phyloP scores from a whole-genome alignment of 2,888 invertebrate species.

The Melanchra persicariae region DNA sequence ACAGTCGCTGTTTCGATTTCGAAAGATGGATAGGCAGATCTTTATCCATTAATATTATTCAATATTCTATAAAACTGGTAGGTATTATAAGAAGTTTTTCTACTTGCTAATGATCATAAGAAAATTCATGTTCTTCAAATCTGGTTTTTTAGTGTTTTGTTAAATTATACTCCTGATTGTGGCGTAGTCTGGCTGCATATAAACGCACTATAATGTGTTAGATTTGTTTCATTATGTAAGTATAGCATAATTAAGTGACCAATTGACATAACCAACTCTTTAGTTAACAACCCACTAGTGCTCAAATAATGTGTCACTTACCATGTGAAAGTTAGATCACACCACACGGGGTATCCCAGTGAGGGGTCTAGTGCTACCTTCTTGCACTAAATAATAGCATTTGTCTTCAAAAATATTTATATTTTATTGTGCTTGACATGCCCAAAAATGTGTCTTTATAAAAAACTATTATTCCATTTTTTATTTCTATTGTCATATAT shows the following conservation, averaged over 20 bases:
- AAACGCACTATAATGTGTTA: neutral
- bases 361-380: no score
- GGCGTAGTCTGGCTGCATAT: neutral
- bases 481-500: no score
- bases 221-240: neutral
- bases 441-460: no score
- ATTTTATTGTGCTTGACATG: no score
- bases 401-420: no score
- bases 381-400: no score
- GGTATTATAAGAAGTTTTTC: neutral
- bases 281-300: no score
- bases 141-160: neutral
- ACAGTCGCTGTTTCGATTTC: slow-evolving; percentile 5
- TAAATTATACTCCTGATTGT: slow-evolving; percentile 1
- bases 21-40: slow-evolving; percentile 1
- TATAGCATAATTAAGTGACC: neutral
- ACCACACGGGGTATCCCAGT: no score
- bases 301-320: no score
- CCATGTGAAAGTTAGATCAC: no score
- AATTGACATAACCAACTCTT: neutral
- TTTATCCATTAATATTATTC: slow-evolving; percentile 14
- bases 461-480: no score
- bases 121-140: neutral
- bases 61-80: neutral
- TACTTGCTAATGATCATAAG: slow-evolving; percentile 1